These are phyloP conservation scores for Apotomis betuletana DNA, from an alignment of 2,888 invertebrate species.

Conservation along the genomic window DNA sequence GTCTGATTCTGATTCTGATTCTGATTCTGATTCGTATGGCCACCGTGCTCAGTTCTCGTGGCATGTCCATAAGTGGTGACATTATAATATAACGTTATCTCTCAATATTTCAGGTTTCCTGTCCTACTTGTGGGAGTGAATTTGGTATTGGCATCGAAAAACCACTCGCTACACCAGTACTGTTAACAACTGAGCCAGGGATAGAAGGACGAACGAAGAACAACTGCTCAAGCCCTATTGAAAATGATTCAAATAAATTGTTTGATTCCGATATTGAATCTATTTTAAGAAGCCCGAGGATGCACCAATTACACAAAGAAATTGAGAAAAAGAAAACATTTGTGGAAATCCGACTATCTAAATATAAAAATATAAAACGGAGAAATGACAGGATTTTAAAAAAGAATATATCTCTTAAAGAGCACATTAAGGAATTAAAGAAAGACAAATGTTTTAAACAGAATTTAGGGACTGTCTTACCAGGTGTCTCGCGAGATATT, in stretches of 20 bases:
- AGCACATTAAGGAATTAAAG: neutral
- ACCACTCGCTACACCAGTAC: too few relatives aligned
- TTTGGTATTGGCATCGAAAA: too few relatives aligned
- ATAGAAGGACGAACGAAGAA: too few relatives aligned
- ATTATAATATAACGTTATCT: too few relatives aligned
- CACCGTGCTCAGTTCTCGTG: too few relatives aligned
- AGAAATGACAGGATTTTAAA: conserved; percentile 2
- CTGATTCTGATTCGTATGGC: too few relatives aligned
- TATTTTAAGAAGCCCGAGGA: neutral
- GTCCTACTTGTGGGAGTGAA: too few relatives aligned
- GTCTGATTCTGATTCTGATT: too few relatives aligned
- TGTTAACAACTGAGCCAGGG: too few relatives aligned
- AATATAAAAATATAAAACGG: neutral
- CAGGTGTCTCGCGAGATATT: neutral
- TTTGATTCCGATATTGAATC: neutral
- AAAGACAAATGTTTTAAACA: neutral
- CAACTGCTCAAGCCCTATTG: neutral
- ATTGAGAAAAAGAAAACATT: neutral
- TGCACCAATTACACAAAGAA: neutral
- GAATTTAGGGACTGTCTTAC: neutral
- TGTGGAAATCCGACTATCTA: neutral
- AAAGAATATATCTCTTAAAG: neutral
- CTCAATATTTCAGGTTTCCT: too few relatives aligned
- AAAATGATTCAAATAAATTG: neutral
- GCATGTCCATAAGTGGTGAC: too few relatives aligned